Evolutionary conservation across 1,140 invertebrate genomes (phyloP).

Genomic region (Planococcus citri): DNA sequence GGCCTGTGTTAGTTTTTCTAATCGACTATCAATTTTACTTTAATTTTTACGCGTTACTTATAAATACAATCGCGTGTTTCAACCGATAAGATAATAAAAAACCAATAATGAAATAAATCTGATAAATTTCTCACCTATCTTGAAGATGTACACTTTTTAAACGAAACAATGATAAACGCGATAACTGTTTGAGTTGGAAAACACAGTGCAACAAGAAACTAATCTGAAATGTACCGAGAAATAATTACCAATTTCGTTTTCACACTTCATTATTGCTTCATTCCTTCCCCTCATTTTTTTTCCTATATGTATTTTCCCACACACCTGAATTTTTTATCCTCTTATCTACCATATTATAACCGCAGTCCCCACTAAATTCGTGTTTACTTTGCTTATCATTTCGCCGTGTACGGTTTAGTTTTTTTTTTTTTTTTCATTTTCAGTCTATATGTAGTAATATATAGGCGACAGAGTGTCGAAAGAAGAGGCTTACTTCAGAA

Average conservation of each 20-base stretch:
- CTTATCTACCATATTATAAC: background rate
- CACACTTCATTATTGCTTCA: background rate
- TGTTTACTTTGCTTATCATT: constrained; percentile 7
- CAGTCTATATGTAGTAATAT: too few relatives aligned
- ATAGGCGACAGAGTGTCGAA: background rate
- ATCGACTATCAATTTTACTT: background rate
- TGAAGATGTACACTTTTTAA: background rate
- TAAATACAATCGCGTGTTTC: background rate
- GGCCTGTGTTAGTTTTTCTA: too few relatives aligned
- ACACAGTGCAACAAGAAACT: background rate
- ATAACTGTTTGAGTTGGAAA: background rate
- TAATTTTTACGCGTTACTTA: background rate
- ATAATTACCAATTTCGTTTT: constrained; percentile 8
- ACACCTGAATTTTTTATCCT: constrained; percentile 3
- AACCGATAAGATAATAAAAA: background rate
- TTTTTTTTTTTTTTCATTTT: background rate
- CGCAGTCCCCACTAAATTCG: background rate
- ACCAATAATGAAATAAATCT: background rate
- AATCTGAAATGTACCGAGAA: background rate
- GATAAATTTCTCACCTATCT: constrained; percentile 7
- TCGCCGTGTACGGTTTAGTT: background rate
- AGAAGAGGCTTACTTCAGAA: background rate
- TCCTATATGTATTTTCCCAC: background rate
- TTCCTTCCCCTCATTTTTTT: background rate
- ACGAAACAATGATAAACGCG: background rate